A percentile compares a stretch with the other conserved stretches of the same genome.
Conservation (phyloP, 2,797 vertebrate genomes). For the Lepilemur ruficaudatus region DNA sequence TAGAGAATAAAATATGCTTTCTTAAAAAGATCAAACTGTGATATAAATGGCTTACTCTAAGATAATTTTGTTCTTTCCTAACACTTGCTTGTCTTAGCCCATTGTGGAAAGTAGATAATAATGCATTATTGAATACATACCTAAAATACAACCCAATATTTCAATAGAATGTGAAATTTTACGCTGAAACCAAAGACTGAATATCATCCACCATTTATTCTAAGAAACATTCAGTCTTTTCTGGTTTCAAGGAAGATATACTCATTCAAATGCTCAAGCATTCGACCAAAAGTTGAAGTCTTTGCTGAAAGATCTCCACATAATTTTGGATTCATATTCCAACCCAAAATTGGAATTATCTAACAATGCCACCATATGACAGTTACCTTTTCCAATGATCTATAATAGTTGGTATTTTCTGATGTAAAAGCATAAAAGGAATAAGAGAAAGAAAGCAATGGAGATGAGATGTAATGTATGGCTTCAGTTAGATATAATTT, state of each 20-base stretch:
- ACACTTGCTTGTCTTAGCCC: neutral
- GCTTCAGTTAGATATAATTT: neutral
- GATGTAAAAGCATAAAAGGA: neutral
- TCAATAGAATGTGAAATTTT: neutral
- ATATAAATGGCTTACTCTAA: neutral
- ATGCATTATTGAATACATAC: neutral
- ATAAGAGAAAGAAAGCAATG: neutral
- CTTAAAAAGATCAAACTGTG: neutral
- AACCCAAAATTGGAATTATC: neutral
- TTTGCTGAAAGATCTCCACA: neutral
- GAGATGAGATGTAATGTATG: neutral
- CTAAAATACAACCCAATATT: constrained; percentile 16
- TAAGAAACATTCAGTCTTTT: neutral
- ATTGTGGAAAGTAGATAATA: neutral
- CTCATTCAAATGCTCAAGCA: neutral
- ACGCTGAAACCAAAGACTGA: neutral
- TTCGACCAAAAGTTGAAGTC: neutral
- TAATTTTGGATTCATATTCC: neutral
- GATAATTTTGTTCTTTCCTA: constrained; percentile 22
- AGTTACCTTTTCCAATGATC: neutral
- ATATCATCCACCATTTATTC: neutral
- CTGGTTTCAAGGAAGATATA: neutral
- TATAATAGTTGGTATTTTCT: neutral
- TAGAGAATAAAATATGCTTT: neutral
- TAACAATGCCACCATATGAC: neutral